Evolutionary conservation across 2,888 invertebrate genomes (phyloP), one percentile per base, ranked within the genome.

Genomic region (Tetragonisca angustula): DNA sequence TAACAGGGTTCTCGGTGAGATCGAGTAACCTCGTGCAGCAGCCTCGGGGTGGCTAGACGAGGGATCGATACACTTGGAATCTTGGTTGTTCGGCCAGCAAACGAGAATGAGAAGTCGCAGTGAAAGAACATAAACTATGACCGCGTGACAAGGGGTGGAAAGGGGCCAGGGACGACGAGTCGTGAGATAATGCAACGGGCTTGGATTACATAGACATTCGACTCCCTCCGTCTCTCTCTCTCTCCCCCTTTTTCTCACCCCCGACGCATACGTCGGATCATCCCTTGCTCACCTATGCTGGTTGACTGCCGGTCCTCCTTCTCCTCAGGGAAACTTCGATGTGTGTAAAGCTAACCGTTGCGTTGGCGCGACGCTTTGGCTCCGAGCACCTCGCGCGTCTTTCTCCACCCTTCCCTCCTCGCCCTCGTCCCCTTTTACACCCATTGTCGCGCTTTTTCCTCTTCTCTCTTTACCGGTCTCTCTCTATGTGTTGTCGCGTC

Each of bases 321-420:
- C 61, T 68, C 24, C 13, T 27, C 13, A 15, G 21, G 43, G n/a
- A 19, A 67, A 3, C 49, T 9, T 24, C 27, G n/a, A 43, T 43
- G 59, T 27, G 32, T 69, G 32, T n/a, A 6, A 61, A 64, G 70
- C 70, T 81, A 80, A 80, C 80, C 21, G 75, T 80, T 81, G 85
- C 32, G 71, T 82, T 83, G 87, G 80, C 79, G 82, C 87, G 87
- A 87, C 85, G 69, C 73, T 83, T 83, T 80, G 89, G 81, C 79
- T 79, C 79, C 69, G 73, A 56, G 54, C 59, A 79, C 79, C 71
- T 32, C 43, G 43, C 11, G 21, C n/a, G 3, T 62, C 50, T 62
- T 43, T n/a, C 21, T 50, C 52, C n/a, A 36, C 52, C 61, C 2
- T 70, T 70, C 71, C 36, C 56, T 56, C 24, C 19, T 24, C 70